These are phyloP conservation scores for Peromyscus attwateri DNA, from an alignment of 2,797 vertebrate genomes.

Conservation along the genomic window DNA sequence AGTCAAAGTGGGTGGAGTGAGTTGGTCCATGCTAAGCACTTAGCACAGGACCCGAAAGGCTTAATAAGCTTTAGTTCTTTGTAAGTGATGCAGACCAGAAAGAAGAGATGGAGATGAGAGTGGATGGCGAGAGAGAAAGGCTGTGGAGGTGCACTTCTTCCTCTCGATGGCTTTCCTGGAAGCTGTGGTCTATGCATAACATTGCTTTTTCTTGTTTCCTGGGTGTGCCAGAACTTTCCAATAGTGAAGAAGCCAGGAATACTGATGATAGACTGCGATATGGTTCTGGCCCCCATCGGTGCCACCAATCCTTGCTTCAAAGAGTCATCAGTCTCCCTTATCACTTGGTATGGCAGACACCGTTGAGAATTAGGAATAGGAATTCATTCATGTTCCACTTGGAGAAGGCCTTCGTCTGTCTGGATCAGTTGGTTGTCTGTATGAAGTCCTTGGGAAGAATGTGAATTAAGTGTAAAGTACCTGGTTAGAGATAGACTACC, in stretches of 20 bases:
- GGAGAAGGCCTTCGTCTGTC: neutral
- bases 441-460: conserved; percentile 26
- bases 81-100: neutral
- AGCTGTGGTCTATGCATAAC: neutral
- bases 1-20: neutral
- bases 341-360: neutral
- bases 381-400: neutral
- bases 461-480: conserved; percentile 2
- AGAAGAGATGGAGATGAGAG: neutral
- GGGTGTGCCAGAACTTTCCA: neutral
- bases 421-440: neutral
- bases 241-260: neutral
- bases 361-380: neutral
- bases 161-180: neutral
- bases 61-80: neutral
- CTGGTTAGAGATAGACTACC: neutral
- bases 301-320: neutral
- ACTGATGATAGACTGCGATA: neutral
- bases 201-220: neutral
- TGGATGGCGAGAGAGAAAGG: neutral
- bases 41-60: neutral
- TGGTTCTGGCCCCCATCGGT: too few species aligned
- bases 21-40: neutral
- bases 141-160: neutral
- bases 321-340: neutral